Conservation (phyloP, 2,888 invertebrate genomes). For the Thera britannica region DNA sequence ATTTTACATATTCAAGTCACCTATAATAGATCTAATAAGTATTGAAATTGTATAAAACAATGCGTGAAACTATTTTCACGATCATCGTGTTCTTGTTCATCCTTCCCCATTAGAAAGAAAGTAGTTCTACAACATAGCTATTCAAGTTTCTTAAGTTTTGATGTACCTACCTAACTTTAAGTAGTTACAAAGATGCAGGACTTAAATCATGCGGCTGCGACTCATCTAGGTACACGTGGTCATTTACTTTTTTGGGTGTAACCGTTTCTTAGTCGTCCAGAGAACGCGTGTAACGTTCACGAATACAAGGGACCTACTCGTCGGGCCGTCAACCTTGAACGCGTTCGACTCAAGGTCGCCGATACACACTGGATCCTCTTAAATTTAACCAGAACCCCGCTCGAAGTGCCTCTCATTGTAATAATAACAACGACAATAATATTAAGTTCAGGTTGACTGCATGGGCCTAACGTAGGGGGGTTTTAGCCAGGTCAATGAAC, state of each 20-base stretch:
- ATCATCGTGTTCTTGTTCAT: too few species aligned
- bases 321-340: constrained; percentile 67
- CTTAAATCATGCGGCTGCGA: constrained; percentile 4
- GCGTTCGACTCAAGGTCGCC: constrained; percentile 71
- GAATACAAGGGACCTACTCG: constrained; percentile 47
- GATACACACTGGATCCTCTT: constrained; percentile 56
- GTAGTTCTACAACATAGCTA: background rate
- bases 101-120: too few species aligned
- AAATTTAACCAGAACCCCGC: constrained; percentile 55
- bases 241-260: constrained; percentile 43
- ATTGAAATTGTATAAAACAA: too few species aligned
- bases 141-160: too few species aligned
- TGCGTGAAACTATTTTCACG: too few species aligned
- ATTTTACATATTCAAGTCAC: background rate
- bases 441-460: constrained; percentile 71
- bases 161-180: background rate
- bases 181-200: background rate
- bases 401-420: constrained; percentile 70
- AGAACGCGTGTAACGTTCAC: constrained; percentile 47
- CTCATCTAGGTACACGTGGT: constrained; percentile 40
- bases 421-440: constrained; percentile 58
- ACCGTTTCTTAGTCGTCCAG: constrained; percentile 39
- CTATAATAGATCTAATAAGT: background rate
- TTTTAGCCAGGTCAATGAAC: constrained; percentile 71
- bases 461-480: constrained; percentile 61